These are phyloP conservation scores for Drosophila niveifrons DNA, from an alignment of 2,888 invertebrate species.

Conservation along the genomic window DNA sequence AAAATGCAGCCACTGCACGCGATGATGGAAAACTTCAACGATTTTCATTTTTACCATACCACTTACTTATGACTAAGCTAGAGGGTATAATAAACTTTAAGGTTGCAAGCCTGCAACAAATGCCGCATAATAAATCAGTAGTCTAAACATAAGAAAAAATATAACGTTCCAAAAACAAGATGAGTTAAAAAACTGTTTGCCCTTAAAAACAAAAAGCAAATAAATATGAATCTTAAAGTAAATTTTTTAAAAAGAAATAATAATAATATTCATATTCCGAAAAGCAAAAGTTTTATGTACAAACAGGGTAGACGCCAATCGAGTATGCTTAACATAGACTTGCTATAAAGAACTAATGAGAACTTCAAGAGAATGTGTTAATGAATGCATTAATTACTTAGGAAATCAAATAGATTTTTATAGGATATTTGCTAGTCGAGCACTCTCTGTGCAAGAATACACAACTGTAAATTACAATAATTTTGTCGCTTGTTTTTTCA, in stretches of 20 bases:
- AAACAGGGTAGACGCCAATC: not conserved
- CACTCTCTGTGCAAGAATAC: not conserved
- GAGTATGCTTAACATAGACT: not conserved
- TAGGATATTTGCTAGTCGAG: conserved; percentile 13
- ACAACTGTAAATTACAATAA: conserved; percentile 47
- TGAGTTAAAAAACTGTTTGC: too few species aligned
- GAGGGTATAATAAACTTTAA: not conserved
- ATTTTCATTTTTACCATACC: conserved; percentile 54
- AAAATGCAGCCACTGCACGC: conserved; percentile 77
- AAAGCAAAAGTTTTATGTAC: not conserved
- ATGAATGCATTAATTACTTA: not conserved
- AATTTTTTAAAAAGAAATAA: too few species aligned
- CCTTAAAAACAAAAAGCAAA: too few species aligned
- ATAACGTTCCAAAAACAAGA: too few species aligned
- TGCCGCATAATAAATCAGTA: too few species aligned
- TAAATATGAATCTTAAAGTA: not conserved
- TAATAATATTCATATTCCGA: too few species aligned
- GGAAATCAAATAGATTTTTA: not conserved
- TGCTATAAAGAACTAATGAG: not conserved
- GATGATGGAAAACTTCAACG: conserved; percentile 74
- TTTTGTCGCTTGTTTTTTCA: conserved; percentile 14
- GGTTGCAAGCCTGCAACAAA: not conserved
- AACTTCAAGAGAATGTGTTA: not conserved
- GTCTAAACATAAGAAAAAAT: too few species aligned
- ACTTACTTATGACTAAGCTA: conserved; percentile 5